Evolutionary conservation across 2,888 invertebrate species (phyloP).

Genomic region (Epicampocera succincta): DNA sequence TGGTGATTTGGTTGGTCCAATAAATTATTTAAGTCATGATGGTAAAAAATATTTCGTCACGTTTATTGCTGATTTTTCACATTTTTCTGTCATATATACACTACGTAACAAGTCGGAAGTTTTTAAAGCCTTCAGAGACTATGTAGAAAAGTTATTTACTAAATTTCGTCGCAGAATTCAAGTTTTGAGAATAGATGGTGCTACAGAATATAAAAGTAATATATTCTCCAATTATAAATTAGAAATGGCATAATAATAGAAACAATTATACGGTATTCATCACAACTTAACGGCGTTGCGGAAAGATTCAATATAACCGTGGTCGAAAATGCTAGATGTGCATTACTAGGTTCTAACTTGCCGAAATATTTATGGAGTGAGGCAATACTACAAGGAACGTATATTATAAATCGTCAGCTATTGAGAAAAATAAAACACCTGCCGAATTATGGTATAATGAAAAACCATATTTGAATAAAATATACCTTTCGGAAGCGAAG

Average conservation of each 20-base stretch:
- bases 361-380: conserved; percentile 48
- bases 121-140: conserved; percentile 16
- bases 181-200: conserved; percentile 72
- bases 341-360: conserved; percentile 19
- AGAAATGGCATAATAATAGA: too few relatives aligned
- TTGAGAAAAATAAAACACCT: conserved; percentile 31
- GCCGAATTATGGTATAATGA: conserved; percentile 39
- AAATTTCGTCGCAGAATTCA: conserved; percentile 52
- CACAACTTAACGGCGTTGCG: conserved; percentile 50
- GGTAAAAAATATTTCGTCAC: conserved; percentile 52
- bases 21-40: conserved; percentile 34
- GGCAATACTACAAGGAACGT: conserved; percentile 34
- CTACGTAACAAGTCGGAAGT: conserved; percentile 40
- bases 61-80: conserved; percentile 56
- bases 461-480: conserved; percentile 29
- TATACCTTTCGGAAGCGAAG: conserved; percentile 29
- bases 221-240: too few relatives aligned
- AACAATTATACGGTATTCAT: conserved; percentile 52
- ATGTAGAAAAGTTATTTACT: not conserved
- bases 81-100: conserved; percentile 47
- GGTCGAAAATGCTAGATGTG: conserved; percentile 28
- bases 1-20: conserved; percentile 45
- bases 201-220: conserved; percentile 72
- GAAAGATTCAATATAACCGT: conserved; percentile 45
- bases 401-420: conserved; percentile 26